Base-by-base conservation (phyloP, 1,140 invertebrate genomes). In the Drosophila setifemur region DNA sequence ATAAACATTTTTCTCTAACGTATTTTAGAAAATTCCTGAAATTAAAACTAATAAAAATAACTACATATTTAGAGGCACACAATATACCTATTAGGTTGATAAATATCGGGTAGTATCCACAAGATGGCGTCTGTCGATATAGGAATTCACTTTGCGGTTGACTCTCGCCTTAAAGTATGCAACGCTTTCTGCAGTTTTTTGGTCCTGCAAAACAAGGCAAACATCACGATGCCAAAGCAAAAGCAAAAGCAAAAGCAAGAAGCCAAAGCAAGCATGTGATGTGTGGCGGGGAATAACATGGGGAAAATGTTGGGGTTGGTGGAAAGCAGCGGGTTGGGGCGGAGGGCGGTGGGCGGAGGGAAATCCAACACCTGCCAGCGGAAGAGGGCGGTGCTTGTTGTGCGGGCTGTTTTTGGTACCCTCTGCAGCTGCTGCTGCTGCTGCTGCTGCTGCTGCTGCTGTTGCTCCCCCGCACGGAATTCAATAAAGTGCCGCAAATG, bases 101-200 rank as follows among this genome's bases (percentile, higher is more conserved):
- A 4, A 11, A 31, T n/a, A 37, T 16, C 2, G 33, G 33, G 33
- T 37, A 37, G 4, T 2, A 16, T 8, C 14, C 8, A 4, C 55
- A 71, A 72, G 67, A 72, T 71, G 50, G 58, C 70, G 50, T 39
- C 57, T 70, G 79, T 64, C 76, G 66, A 86, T 79, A 73, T 60
- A 48, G 53, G 42, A 86, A 86, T 81, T 73, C 71, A 79, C 67
- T 78, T 85, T 85, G 74, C 48, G 79, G 74, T 76, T 72, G 71
- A 57, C 71, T 74, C 67, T 54, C 35, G 49, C 47, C 69, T 66
- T 60, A 50, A 82, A 82, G 73, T 74, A 71, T 79, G 79, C 79
- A 75, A 43, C 39, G 25, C 14, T 23, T 44, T 76, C 33, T 67
- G 70, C 66, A 66, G 12, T 57, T 70, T 49, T 57, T 69, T 57